phyloP scores from a whole-genome alignment of 1,140 invertebrate genomes.

The Atopsyche davidsoni region DNA sequence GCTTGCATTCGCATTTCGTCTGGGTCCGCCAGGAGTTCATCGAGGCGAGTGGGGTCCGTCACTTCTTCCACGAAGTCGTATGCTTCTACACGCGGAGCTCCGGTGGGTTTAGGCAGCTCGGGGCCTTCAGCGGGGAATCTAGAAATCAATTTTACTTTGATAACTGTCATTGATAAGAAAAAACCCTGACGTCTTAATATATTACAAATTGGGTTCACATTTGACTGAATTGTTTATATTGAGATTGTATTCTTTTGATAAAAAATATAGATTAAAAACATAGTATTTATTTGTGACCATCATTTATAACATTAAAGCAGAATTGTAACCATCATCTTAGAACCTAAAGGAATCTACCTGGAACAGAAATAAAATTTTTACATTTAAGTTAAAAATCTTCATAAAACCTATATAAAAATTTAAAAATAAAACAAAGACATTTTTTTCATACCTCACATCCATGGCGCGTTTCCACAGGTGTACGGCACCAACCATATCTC shows the following conservation, averaged over 20 bases:
- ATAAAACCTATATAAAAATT: too few species aligned
- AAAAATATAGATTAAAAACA: too few species aligned
- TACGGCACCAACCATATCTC: conserved; percentile 86
- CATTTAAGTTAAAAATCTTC: too few species aligned
- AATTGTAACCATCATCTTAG: too few species aligned
- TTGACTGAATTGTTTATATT: not conserved
- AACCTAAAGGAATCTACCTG: not conserved
- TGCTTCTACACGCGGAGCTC: conserved; percentile 66
- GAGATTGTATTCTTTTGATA: not conserved
- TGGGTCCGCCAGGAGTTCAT: conserved; percentile 84
- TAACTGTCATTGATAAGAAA: not conserved
- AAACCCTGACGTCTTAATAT: not conserved
- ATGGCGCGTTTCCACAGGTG: conserved; percentile 86
- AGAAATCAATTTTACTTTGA: too few species aligned
- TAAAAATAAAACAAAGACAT: not conserved
- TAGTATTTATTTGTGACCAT: too few species aligned
- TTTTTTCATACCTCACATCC: conserved; percentile 64
- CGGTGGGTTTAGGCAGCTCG: conserved; percentile 63
- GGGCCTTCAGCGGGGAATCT: conserved; percentile 52
- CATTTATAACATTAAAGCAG: not conserved
- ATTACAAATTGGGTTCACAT: not conserved
- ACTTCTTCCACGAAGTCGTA: conserved; percentile 86
- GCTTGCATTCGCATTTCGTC: conserved; percentile 97
- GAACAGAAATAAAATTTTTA: not conserved
- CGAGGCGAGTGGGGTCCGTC: conserved; percentile 66